Conservation (phyloP, 1,140 invertebrate species). For the Parasteatoda tepidariorum region DNA sequence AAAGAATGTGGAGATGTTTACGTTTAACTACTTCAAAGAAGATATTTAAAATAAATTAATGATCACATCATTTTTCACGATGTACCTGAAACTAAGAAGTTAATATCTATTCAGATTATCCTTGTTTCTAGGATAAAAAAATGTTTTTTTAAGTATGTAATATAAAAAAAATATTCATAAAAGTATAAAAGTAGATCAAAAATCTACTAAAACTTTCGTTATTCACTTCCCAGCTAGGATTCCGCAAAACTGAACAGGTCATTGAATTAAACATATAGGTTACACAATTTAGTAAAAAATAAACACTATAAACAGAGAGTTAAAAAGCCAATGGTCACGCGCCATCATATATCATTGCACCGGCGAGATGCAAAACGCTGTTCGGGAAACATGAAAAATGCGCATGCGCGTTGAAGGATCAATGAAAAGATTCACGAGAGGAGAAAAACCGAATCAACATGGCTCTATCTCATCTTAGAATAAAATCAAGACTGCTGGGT, state of each 20-base stretch:
- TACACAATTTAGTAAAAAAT: neutral
- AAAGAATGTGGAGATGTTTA: no score
- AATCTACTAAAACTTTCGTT: neutral
- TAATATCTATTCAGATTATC: no score
- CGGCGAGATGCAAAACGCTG: conserved; percentile 18
- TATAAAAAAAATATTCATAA: no score
- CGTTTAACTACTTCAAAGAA: no score
- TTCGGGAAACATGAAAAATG: neutral
- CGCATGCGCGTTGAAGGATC: conserved; percentile 42
- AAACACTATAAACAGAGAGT: neutral
- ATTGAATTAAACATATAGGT: neutral
- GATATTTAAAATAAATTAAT: no score
- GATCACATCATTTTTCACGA: no score
- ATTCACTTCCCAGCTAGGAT: neutral
- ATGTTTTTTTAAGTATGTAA: no score
- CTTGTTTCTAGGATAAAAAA: no score
- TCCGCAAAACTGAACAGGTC: neutral
- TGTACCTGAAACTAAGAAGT: no score
- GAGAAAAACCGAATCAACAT: conserved; percentile 49
- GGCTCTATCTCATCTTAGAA: conserved; percentile 40
- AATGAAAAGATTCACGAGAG: conserved; percentile 47
- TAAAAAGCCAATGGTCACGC: neutral
- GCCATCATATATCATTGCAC: conserved; percentile 11
- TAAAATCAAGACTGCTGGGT: neutral
- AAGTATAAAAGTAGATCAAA: no score